phyloP scores from a whole-genome alignment of 1,140 invertebrate species.

The Lasaia peninsularis region DNA sequence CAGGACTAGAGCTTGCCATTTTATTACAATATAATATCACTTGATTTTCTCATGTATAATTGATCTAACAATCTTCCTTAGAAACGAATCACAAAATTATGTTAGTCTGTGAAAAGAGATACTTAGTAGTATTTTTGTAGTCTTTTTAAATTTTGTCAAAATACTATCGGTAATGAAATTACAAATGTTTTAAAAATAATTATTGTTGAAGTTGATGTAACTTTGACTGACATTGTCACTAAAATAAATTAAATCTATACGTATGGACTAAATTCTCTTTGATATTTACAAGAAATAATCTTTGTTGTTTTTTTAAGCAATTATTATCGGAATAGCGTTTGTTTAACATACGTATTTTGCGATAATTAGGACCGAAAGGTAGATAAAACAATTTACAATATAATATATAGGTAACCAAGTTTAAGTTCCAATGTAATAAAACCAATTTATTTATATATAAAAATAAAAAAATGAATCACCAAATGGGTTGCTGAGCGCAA shows the following conservation, averaged over 20 bases:
- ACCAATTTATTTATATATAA: too few relatives aligned
- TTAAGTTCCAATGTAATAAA: too few relatives aligned
- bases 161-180: neutral
- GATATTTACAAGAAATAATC: too few relatives aligned
- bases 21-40: neutral
- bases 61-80: slow-evolving; percentile 49
- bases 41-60: slow-evolving; percentile 30
- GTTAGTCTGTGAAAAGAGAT: neutral
- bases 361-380: too few relatives aligned
- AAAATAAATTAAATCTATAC: neutral
- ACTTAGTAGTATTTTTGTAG: neutral
- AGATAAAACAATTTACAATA: too few relatives aligned
- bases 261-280: too few relatives aligned
- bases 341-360: too few relatives aligned
- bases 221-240: neutral
- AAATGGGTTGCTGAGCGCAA: too few relatives aligned
- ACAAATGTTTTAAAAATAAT: slow-evolving; percentile 3
- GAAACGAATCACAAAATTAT: slow-evolving; percentile 25
- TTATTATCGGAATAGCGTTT: too few relatives aligned
- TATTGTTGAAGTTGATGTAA: neutral
- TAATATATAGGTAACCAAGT: too few relatives aligned
- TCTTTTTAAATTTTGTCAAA: neutral
- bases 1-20: slow-evolving; percentile 56
- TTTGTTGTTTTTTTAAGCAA: too few relatives aligned
- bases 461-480: too few relatives aligned